phyloP scores from a whole-genome alignment of 2,113 vertebrate species.

The Oreotragus oreotragus region DNA sequence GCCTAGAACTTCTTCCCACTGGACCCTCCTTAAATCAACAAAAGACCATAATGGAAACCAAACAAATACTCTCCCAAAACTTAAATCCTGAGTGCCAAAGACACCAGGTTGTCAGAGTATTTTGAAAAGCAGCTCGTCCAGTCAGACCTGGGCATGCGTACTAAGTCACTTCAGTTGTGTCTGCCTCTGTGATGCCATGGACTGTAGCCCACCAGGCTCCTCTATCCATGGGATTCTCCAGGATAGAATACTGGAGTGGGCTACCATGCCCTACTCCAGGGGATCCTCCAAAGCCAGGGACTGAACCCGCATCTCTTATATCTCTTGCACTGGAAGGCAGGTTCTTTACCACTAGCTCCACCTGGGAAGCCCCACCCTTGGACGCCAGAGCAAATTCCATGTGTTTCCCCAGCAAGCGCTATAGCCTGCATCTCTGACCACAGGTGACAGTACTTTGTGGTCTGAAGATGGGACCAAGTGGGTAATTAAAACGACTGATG shows the following conservation, averaged over 20 bases:
- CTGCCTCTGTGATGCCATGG: not conserved
- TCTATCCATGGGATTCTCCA: not conserved
- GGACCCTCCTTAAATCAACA: not conserved
- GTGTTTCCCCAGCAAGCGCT: not conserved
- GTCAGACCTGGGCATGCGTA: not conserved
- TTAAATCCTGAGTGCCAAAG: not conserved
- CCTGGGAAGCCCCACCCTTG: not conserved
- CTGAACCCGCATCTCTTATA: not conserved
- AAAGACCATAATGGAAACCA: not conserved
- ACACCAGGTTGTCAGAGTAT: not conserved
- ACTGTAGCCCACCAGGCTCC: not conserved
- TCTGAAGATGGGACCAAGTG: not conserved
- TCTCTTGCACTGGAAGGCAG: not conserved
- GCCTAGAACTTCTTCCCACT: not conserved
- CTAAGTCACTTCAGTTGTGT: not conserved
- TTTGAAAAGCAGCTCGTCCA: not conserved
- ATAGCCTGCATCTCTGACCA: not conserved
- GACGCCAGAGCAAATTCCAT: not conserved
- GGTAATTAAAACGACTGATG: not conserved
- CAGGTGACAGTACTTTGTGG: not conserved
- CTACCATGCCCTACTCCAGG: not conserved
- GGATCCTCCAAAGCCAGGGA: not conserved
- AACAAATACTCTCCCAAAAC: not conserved
- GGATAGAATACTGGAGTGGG: not conserved
- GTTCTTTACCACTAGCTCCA: not conserved